Conservation (phyloP, 2,888 invertebrate genomes). For the Ametastegia equiseti region DNA sequence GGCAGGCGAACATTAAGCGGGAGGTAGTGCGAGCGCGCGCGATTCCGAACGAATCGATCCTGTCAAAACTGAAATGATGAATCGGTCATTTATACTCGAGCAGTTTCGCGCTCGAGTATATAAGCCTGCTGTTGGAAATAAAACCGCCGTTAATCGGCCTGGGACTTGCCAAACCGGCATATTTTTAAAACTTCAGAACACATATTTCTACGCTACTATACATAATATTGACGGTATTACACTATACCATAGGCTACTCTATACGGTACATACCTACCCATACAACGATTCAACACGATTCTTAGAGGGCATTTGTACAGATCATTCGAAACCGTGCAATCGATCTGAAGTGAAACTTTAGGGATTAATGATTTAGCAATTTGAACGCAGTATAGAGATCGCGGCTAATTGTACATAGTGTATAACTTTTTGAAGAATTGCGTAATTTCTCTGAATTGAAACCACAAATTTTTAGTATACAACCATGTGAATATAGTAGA, state of each 20-base stretch:
- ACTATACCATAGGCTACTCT: not conserved
- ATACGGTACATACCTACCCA: not conserved
- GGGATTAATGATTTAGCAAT: too few species aligned
- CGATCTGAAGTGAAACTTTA: too few species aligned
- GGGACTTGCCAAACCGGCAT: not conserved
- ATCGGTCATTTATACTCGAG: constrained; percentile 65
- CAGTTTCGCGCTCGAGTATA: constrained; percentile 63
- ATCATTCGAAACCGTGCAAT: too few species aligned
- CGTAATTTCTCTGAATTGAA: too few species aligned
- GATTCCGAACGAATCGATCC: constrained; percentile 61
- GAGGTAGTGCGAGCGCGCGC: not conserved
- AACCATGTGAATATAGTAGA: too few species aligned
- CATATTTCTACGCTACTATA: not conserved
- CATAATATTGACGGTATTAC: too few species aligned
- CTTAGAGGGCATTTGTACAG: not conserved
- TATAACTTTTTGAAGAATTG: too few species aligned
- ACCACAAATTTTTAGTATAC: too few species aligned
- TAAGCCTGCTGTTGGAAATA: constrained; percentile 58
- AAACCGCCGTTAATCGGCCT: constrained; percentile 54
- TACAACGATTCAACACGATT: not conserved
- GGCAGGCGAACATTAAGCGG: not conserved
- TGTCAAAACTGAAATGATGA: constrained; percentile 71
- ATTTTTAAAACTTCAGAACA: not conserved
- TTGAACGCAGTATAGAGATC: too few species aligned
- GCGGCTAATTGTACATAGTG: too few species aligned